Evolutionary conservation across 1,140 invertebrate species (phyloP).

Genomic region (Drosophila truncata): DNA sequence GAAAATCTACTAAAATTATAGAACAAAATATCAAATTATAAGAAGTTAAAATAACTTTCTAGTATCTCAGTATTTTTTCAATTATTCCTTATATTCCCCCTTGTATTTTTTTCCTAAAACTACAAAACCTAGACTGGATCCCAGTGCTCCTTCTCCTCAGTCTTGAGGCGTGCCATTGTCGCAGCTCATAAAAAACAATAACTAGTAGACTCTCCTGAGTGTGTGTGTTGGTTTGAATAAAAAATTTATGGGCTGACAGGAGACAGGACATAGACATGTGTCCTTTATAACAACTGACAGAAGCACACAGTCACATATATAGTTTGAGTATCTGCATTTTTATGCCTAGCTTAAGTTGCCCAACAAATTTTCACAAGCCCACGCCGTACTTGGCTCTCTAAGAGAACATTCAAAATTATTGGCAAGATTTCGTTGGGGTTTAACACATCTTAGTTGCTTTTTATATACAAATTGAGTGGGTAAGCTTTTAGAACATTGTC

Average conservation of each 20-base stretch:
- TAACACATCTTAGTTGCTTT: conserved; percentile 65
- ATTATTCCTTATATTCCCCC: not conserved
- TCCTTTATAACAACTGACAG: conserved; percentile 69
- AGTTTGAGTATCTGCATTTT: conserved; percentile 59
- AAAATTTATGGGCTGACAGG: conserved; percentile 72
- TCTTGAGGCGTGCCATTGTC: conserved; percentile 54
- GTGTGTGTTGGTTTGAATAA: conserved; percentile 60
- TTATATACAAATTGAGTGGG: conserved; percentile 46
- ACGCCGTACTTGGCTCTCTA: not conserved
- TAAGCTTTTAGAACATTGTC: conserved; percentile 51
- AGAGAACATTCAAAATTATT: conserved; percentile 63
- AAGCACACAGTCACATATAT: conserved; percentile 50
- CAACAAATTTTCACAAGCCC: conserved; percentile 66
- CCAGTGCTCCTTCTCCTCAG: not conserved
- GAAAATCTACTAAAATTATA: no score
- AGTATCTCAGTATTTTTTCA: no score
- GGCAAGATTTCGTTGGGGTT: conserved; percentile 25
- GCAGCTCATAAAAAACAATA: conserved; percentile 81
- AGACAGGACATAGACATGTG: conserved; percentile 74
- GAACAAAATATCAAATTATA: not conserved
- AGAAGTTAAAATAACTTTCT: not conserved
- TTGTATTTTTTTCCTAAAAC: not conserved
- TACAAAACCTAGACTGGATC: not conserved
- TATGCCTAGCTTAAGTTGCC: conserved; percentile 69
- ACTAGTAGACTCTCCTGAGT: conserved; percentile 40